Conservation (phyloP, 2,888 invertebrate genomes). For the Belgica antarctica region DNA sequence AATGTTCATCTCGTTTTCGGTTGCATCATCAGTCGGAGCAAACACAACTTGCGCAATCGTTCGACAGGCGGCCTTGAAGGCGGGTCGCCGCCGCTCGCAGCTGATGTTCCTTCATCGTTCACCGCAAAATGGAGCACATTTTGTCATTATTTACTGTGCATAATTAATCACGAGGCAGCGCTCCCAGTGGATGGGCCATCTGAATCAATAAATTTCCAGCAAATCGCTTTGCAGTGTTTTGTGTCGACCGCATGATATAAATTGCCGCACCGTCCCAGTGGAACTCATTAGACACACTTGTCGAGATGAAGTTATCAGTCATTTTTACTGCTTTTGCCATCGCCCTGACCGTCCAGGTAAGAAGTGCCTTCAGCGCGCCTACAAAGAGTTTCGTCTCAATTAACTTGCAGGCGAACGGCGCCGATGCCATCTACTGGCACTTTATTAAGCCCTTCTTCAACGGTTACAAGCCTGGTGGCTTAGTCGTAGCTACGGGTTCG, state of each 20-base stretch:
- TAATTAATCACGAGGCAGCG: background rate
- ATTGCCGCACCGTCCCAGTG: background rate
- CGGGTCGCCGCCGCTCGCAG: too few relatives aligned
- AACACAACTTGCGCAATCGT: too few relatives aligned
- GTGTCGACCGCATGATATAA: slow-evolving; percentile 14
- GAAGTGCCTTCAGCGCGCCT: background rate
- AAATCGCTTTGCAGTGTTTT: background rate
- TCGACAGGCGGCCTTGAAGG: too few relatives aligned
- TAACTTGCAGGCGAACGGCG: slow-evolving; percentile 6
- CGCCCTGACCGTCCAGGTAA: background rate
- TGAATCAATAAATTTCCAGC: slow-evolving; percentile 17
- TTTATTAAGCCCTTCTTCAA: slow-evolving; percentile 35
- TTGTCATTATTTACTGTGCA: slow-evolving; percentile 9
- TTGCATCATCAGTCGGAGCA: background rate
- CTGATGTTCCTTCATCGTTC: background rate
- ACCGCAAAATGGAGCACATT: too few relatives aligned
- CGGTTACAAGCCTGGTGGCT: background rate
- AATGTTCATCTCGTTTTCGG: background rate
- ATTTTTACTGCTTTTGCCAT: background rate
- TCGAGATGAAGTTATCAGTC: background rate
- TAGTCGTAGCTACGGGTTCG: too few relatives aligned
- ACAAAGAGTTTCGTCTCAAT: background rate
- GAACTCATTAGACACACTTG: background rate
- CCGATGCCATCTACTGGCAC: slow-evolving; percentile 26
- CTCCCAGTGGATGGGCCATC: background rate